Evolutionary conservation across 2,797 vertebrate genomes (phyloP).

Genomic region (Catamblyrhynchus diadema): DNA sequence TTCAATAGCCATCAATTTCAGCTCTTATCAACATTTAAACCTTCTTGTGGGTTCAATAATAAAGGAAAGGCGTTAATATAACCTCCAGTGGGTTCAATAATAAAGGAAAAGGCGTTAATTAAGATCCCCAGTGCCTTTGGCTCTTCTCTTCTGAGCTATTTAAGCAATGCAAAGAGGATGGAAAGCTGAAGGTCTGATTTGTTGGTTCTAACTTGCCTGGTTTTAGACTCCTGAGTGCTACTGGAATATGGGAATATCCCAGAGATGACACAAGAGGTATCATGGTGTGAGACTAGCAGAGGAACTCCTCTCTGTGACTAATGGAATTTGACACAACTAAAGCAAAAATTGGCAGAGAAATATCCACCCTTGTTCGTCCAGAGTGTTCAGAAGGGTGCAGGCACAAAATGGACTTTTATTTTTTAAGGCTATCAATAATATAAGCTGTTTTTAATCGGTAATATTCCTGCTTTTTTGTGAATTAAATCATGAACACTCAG

Average conservation of each 20-base stretch:
- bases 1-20: not conserved
- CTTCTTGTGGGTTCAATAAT: not conserved
- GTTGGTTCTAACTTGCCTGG: not conserved
- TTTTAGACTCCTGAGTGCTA: not conserved
- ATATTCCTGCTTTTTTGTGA: not conserved
- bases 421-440: not conserved
- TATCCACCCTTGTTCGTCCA: not conserved
- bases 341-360: not conserved
- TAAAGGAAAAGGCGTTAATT: not conserved
- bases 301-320: not conserved
- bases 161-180: not conserved
- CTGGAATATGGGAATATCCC: not conserved
- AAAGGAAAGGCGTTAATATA: not conserved
- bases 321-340: fast-evolving
- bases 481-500: not conserved
- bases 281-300: not conserved
- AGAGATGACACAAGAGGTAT: not conserved
- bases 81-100: not conserved
- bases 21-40: not conserved
- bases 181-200: not conserved
- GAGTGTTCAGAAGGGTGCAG: not conserved
- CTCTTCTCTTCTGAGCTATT: not conserved
- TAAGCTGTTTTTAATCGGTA: not conserved
- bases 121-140: not conserved
- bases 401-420: not conserved